These are phyloP conservation scores for Melospiza georgiana DNA, from an alignment of 2,113 vertebrate genomes.

Conservation along the genomic window DNA sequence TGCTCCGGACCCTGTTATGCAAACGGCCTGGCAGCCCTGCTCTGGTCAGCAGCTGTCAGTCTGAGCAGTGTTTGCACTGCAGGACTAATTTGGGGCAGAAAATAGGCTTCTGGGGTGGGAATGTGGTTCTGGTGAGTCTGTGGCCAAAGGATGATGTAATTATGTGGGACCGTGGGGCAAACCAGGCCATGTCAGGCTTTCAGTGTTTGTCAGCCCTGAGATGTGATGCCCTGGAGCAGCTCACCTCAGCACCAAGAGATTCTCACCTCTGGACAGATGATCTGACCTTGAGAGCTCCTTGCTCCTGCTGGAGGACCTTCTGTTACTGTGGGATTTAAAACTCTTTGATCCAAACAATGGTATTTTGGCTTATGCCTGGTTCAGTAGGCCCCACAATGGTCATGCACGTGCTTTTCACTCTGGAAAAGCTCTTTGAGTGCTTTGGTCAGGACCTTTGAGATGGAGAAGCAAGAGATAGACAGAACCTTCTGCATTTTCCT, in stretches of 20 bases:
- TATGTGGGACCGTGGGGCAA: background rate
- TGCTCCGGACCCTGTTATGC: background rate
- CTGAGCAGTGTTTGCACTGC: background rate
- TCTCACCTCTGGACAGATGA: background rate
- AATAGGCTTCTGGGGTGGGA: background rate
- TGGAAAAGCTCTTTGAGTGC: background rate
- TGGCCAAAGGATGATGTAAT: fast-evolving
- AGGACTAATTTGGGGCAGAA: background rate
- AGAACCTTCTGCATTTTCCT: background rate
- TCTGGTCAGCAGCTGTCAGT: background rate
- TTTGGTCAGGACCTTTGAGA: background rate
- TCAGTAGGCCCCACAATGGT: background rate
- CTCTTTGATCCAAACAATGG: background rate
- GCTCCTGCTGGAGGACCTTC: background rate
- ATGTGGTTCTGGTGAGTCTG: background rate
- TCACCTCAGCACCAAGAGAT: background rate
- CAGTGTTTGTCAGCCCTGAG: background rate
- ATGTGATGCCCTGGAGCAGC: background rate
- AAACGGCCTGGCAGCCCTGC: background rate
- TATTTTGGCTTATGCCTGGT: background rate
- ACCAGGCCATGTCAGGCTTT: background rate
- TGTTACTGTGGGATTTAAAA: background rate
- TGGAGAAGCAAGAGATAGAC: background rate
- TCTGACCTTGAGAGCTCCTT: background rate
- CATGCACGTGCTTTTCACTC: background rate